A percentile compares a stretch with the other conserved stretches of the same genome.
Evolutionary conservation across 2,113 vertebrate genomes (phyloP).

Genomic region (Chroicocephalus ridibundus): DNA sequence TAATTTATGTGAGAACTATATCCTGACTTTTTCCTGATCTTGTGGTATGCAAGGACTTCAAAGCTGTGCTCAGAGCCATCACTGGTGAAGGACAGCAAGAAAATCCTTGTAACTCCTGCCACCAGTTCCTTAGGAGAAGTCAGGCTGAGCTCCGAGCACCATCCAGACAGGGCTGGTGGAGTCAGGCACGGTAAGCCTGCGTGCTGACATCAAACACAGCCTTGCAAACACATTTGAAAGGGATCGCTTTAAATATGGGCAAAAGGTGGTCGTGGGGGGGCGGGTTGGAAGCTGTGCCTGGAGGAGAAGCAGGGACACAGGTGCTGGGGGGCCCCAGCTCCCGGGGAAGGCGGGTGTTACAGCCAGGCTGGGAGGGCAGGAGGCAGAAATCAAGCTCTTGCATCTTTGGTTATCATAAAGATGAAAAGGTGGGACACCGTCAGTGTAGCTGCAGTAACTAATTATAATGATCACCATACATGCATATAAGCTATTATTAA

Average conservation of each 20-base stretch:
- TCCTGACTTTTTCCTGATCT: neutral
- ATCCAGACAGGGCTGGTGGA: neutral
- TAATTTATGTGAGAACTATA: neutral
- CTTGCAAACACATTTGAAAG: neutral
- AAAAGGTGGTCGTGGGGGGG: neutral
- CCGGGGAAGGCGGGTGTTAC: neutral
- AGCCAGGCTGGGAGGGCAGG: neutral
- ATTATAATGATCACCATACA: conserved; percentile 7
- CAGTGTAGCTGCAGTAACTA: neutral
- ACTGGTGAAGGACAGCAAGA: neutral
- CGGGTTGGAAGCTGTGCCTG: neutral
- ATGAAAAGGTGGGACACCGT: neutral
- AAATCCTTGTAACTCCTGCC: neutral
- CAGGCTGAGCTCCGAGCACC: neutral
- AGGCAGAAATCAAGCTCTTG: neutral
- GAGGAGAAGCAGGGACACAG: neutral
- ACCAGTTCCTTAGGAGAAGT: neutral
- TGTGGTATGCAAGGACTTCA: neutral
- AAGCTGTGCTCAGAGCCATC: neutral
- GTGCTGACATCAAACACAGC: neutral
- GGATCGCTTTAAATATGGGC: neutral
- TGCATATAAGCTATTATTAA: conserved; percentile 14
- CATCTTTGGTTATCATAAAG: neutral
- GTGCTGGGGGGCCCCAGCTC: neutral
- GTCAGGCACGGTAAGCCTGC: neutral